Conservation (phyloP, 1,140 invertebrate species). For the Goniozus legneri region DNA sequence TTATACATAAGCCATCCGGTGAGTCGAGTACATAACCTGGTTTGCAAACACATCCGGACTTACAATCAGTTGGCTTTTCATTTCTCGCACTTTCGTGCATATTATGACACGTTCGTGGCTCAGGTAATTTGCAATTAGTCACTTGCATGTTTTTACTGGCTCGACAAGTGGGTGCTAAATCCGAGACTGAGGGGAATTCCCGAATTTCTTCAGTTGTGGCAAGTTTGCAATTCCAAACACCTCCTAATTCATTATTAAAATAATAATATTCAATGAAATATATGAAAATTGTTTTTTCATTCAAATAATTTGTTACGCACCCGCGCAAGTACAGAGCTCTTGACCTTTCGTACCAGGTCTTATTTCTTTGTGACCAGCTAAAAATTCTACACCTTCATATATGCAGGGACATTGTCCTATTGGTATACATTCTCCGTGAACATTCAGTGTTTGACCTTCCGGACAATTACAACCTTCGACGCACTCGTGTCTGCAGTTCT, state of each 20-base stretch:
- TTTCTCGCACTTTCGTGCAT: conserved; percentile 61
- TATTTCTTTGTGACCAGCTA: conserved; percentile 71
- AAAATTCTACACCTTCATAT: conserved; percentile 69
- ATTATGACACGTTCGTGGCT: conserved; percentile 77
- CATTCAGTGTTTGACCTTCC: conserved; percentile 67
- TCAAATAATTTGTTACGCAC: conserved; percentile 24
- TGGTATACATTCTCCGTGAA: conserved; percentile 71
- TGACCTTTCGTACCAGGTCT: conserved; percentile 62
- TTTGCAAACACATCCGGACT: conserved; percentile 75
- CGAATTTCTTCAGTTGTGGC: conserved; percentile 63
- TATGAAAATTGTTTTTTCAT: not conserved
- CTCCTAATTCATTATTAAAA: too few relatives aligned
- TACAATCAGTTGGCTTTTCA: conserved; percentile 55
- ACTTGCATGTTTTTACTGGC: conserved; percentile 64
- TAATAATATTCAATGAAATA: not conserved
- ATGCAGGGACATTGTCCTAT: conserved; percentile 73
- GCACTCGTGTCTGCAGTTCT: conserved; percentile 62
- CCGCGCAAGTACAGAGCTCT: conserved; percentile 72
- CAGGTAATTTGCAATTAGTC: conserved; percentile 70
- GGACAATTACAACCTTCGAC: conserved; percentile 89
- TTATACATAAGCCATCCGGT: conserved; percentile 65
- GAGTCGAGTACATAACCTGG: conserved; percentile 71
- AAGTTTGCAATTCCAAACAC: conserved; percentile 67
- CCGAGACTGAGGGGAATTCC: conserved; percentile 60
- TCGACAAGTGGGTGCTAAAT: conserved; percentile 61